Percentiles rank a stretch among this genome's conserved stretches.
phyloP scores from a whole-genome alignment of 2,113 vertebrate species.

The Otocyon megalotis region DNA sequence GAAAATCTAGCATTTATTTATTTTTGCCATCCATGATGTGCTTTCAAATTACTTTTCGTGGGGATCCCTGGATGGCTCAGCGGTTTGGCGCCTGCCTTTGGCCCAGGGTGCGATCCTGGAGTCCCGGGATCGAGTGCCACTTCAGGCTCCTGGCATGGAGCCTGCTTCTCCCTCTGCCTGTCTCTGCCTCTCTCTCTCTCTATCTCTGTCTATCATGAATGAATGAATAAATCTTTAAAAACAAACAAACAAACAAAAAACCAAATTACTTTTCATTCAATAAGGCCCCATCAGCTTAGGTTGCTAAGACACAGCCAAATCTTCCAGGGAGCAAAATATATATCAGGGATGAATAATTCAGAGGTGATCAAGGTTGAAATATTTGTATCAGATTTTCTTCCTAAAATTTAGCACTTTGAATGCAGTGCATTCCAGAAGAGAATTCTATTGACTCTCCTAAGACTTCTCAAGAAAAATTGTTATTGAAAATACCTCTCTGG shows the following conservation, averaged over 20 bases:
- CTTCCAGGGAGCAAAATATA: neutral
- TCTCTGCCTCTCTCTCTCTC: too few relatives aligned
- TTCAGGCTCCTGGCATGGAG: too few relatives aligned
- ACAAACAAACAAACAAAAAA: too few relatives aligned
- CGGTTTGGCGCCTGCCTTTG: too few relatives aligned
- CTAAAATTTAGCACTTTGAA: neutral
- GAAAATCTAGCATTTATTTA: neutral
- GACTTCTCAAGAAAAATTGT: neutral
- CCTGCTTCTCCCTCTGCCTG: too few relatives aligned
- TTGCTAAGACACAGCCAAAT: neutral
- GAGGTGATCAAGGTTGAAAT: neutral
- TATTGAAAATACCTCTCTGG: neutral
- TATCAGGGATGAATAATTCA: conserved; percentile 8
- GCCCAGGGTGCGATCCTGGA: too few relatives aligned
- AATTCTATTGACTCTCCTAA: neutral
- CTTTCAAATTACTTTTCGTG: neutral
- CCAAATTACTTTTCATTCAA: neutral
- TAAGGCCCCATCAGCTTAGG: neutral
- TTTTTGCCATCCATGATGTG: neutral
- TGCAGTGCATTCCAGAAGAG: neutral
- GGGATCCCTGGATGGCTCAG: too few relatives aligned
- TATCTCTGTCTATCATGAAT: too few relatives aligned
- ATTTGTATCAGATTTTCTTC: neutral
- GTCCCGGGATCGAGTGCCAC: too few relatives aligned
- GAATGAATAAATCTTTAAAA: too few relatives aligned